These are phyloP conservation scores for Halichondria panicea DNA, from an alignment of 37 sponge, comb jelly and placozoan species.

Conservation along the genomic window DNA sequence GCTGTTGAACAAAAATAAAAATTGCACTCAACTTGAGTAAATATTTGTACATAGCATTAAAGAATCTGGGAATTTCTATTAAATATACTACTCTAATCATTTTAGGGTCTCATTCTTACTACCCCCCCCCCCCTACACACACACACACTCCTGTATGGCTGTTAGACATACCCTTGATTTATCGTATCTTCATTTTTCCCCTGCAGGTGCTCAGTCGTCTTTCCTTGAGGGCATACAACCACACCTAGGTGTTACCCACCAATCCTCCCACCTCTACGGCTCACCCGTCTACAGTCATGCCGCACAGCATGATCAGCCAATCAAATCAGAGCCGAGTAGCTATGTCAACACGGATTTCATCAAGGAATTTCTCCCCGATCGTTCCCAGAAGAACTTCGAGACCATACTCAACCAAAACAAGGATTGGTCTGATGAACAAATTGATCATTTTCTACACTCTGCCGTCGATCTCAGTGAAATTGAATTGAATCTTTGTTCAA, in stretches of 20 bases:
- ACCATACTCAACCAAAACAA: constrained; percentile 45
- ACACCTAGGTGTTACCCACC: background rate
- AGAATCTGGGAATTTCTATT: too few species aligned
- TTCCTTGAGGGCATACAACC: constrained; percentile 23
- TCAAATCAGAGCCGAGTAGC: background rate
- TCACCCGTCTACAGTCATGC: background rate
- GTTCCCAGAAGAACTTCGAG: constrained; percentile 50
- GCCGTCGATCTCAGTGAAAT: constrained; percentile 50
- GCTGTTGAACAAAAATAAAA: too few species aligned
- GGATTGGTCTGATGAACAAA: constrained; percentile 61
- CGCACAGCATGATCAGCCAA: background rate
- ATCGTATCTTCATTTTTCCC: background rate
- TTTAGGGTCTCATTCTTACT: too few species aligned
- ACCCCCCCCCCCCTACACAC: too few species aligned
- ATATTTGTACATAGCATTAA: too few species aligned
- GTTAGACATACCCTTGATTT: too few species aligned
- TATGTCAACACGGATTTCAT: constrained; percentile 27
- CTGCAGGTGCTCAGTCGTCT: background rate
- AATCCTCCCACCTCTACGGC: background rate
- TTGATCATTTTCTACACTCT: constrained; percentile 32
- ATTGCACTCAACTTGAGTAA: too few species aligned
- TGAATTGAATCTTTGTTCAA: constrained; percentile 28
- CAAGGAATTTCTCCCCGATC: constrained; percentile 45
- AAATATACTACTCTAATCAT: background rate
- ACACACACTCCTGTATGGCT: too few species aligned